Percentiles rank a stretch among this genome's conserved stretches.
Evolutionary conservation across 2,797 vertebrate species (phyloP).

Genomic region (Buceros bicornis): DNA sequence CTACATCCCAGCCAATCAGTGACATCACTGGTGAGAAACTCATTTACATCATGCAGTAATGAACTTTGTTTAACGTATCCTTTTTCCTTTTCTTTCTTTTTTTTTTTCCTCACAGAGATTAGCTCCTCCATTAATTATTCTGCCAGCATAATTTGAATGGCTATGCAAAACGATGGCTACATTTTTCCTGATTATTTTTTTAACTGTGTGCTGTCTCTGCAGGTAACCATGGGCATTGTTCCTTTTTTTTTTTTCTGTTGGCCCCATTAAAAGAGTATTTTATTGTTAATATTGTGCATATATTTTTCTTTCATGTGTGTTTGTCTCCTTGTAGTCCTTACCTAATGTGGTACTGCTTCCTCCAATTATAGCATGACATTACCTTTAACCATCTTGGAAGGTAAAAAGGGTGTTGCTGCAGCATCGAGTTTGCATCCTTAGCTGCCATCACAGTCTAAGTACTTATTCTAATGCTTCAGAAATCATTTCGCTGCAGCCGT

Average conservation of each 20-base stretch:
- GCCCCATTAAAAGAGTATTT: constrained; percentile 49
- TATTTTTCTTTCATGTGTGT: constrained; percentile 55
- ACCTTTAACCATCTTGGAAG: constrained; percentile 56
- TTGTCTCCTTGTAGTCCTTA: constrained; percentile 45
- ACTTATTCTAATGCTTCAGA: constrained; percentile 70
- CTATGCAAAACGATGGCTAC: constrained; percentile 80
- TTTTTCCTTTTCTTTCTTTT: constrained; percentile 75
- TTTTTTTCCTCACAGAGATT: constrained; percentile 78
- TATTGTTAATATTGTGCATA: constrained; percentile 65
- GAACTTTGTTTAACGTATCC: constrained; percentile 90
- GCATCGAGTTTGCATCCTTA: constrained; percentile 58
- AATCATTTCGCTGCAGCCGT: constrained; percentile 66
- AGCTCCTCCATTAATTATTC: constrained; percentile 86
- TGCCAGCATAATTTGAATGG: constrained; percentile 84
- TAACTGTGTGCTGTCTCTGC: constrained; percentile 74
- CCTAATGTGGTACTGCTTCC: constrained; percentile 45
- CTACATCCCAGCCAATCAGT: constrained; percentile 87
- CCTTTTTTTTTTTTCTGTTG: constrained; percentile 55
- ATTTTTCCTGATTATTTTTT: constrained; percentile 67
- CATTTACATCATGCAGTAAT: constrained; percentile 91
- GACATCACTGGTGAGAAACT: constrained; percentile 88
- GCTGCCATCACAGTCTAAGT: constrained; percentile 47
- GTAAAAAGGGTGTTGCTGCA: constrained; percentile 51
- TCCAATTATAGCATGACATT: constrained; percentile 49
- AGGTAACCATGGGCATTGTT: constrained; percentile 74